A percentile compares a stretch with the other conserved stretches of the same genome.
Evolutionary conservation across 2,888 invertebrate species (phyloP).

Genomic region (Perizoma flavofasciatum): DNA sequence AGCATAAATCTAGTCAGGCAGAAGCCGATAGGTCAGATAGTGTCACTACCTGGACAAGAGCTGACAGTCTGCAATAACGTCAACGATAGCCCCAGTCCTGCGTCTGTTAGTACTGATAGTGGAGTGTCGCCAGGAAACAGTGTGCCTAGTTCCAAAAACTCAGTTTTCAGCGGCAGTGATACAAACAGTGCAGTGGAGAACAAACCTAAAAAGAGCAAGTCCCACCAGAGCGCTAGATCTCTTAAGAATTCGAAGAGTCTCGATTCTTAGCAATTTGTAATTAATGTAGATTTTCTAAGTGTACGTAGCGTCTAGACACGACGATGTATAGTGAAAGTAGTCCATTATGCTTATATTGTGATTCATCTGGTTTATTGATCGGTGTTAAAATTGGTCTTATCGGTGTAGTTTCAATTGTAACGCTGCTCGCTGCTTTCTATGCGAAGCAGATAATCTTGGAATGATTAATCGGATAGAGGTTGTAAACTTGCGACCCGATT

Average conservation of each 20-base stretch:
- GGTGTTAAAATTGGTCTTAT: conserved; percentile 61
- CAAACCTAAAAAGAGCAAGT: conserved; percentile 69
- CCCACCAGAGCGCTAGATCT: conserved; percentile 62
- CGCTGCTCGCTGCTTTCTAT: conserved; percentile 42
- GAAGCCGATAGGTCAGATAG: conserved; percentile 80
- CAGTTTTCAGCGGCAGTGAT: conserved; percentile 62
- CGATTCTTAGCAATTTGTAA: conserved; percentile 79
- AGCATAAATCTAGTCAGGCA: conserved; percentile 80
- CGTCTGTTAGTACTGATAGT: conserved; percentile 74
- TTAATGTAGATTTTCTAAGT: conserved; percentile 83
- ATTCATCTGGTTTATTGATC: conserved; percentile 60
- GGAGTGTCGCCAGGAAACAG: conserved; percentile 77
- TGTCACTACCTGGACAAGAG: conserved; percentile 74
- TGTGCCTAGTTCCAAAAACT: conserved; percentile 69
- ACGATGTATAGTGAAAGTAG: conserved; percentile 70
- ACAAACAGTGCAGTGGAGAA: conserved; percentile 55
- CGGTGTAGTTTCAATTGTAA: conserved; percentile 50
- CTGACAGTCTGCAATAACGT: conserved; percentile 74
- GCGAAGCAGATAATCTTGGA: conserved; percentile 16
- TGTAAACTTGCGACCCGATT: neutral
- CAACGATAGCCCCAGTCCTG: conserved; percentile 75
- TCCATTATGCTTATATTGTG: conserved; percentile 76
- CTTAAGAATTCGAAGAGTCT: conserved; percentile 79
- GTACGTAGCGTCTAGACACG: conserved; percentile 67
- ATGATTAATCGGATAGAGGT: conserved; percentile 11